These are phyloP conservation scores for Tragulus kanchil DNA, from an alignment of 2,113 vertebrate genomes.

Conservation along the genomic window DNA sequence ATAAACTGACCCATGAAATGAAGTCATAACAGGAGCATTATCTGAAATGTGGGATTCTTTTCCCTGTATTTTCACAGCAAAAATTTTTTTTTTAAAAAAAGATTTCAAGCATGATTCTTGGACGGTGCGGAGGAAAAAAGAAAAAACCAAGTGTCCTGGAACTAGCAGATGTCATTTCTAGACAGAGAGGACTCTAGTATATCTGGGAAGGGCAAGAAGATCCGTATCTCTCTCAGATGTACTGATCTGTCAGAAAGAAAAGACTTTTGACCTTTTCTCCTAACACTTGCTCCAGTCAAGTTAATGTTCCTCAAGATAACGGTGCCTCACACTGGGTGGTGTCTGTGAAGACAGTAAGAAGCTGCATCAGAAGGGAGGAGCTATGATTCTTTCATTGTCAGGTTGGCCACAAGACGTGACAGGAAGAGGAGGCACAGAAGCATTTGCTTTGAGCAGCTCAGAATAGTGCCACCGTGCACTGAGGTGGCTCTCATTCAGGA, in stretches of 20 bases:
- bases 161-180: not conserved
- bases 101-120: not conserved
- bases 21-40: not conserved
- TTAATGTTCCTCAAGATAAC: not conserved
- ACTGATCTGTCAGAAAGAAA: not conserved
- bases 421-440: not conserved
- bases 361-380: not conserved
- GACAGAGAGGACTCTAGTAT: not conserved
- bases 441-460: not conserved
- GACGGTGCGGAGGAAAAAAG: not conserved
- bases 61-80: constrained; percentile 3
- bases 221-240: not conserved
- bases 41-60: constrained; percentile 13
- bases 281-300: not conserved
- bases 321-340: not conserved
- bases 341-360: not conserved
- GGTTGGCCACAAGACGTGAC: not conserved
- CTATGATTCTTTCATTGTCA: not conserved
- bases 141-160: not conserved
- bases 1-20: not conserved
- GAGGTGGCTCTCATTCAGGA: not conserved
- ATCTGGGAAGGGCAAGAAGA: not conserved
- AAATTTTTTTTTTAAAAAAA: too few species aligned
- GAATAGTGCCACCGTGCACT: not conserved
- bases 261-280: not conserved